Evolutionary conservation across 2,888 invertebrate species (phyloP).

Genomic region (Anthrax anthrax): DNA sequence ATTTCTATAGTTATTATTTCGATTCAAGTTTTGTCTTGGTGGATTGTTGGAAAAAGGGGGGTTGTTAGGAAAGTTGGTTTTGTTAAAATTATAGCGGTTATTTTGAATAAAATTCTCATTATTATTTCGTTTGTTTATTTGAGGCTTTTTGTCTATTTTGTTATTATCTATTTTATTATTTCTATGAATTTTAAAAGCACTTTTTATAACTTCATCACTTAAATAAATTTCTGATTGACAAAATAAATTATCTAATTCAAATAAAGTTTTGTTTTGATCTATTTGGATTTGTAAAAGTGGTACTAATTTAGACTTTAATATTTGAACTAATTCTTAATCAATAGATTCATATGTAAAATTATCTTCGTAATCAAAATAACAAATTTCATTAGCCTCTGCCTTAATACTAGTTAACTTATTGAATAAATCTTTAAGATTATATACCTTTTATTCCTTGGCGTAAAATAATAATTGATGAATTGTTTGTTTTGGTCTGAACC

Average conservation of each 20-base stretch:
- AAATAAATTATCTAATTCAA: conserved; percentile 4
- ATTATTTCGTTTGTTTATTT: not conserved
- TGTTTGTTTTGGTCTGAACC: not conserved
- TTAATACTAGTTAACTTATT: conserved; percentile 5
- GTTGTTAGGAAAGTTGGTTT: not conserved
- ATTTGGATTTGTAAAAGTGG: conserved; percentile 2
- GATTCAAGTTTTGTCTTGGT: not conserved
- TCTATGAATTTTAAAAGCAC: not conserved
- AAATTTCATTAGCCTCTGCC: conserved; percentile 1
- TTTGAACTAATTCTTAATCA: conserved; percentile 1
- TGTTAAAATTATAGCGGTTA: not conserved
- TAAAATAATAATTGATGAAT: conserved; percentile 2
- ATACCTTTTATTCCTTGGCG: conserved; percentile 4
- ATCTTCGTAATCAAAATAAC: conserved; percentile 3
- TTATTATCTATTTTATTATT: too few relatives aligned
- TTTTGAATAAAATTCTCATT: not conserved
- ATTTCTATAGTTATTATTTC: not conserved
- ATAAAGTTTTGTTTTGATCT: conserved; percentile 2
- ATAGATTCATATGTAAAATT: conserved; percentile 5
- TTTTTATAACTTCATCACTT: conserved; percentile 1
- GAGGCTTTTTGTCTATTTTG: too few relatives aligned
- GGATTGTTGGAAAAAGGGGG: not conserved
- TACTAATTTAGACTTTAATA: conserved; percentile 2
- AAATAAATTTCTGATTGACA: conserved; percentile 1
- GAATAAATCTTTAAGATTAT: conserved; percentile 3